Conservation (phyloP, 1,140 invertebrate species). For the Brachionus rotundiformis region DNA sequence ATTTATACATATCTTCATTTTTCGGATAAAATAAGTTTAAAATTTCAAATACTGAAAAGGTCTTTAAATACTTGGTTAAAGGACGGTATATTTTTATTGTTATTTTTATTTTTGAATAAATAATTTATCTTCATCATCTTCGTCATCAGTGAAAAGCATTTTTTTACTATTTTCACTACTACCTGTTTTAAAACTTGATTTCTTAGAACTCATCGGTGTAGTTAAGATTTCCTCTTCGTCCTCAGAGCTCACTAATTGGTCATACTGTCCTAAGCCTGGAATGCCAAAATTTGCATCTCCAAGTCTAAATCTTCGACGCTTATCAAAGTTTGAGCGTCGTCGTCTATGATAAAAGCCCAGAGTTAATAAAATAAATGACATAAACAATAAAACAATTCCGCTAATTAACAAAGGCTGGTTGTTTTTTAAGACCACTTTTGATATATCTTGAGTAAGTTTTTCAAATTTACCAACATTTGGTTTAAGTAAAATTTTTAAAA, state of each 20-base stretch:
- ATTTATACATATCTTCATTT: not conserved
- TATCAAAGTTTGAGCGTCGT: not conserved
- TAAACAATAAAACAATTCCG: slow-evolving; percentile 13
- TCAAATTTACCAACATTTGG: slow-evolving; percentile 25
- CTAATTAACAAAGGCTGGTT: not conserved
- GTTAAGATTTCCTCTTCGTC: not conserved
- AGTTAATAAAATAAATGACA: slow-evolving; percentile 18
- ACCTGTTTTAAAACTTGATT: not conserved
- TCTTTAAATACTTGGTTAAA: not conserved
- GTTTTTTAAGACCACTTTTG: not conserved
- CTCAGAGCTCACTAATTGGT: slow-evolving; percentile 23
- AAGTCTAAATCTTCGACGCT: slow-evolving; percentile 30
- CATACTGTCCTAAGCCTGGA: slow-evolving; percentile 22
- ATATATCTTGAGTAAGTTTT: slow-evolving; percentile 3
- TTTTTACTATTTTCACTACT: slow-evolving; percentile 43
- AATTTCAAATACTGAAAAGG: not conserved
- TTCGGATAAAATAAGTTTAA: not conserved
- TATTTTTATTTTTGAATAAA: slow-evolving; percentile 41
- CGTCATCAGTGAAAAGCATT: slow-evolving; percentile 38
- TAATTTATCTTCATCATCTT: slow-evolving; percentile 42
- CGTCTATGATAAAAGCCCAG: slow-evolving; percentile 42
- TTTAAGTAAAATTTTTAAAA: not conserved
- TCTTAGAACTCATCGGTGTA: not conserved
- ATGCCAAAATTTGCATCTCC: not conserved
- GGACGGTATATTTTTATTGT: slow-evolving; percentile 1